Conservation (phyloP, 2,113 vertebrate genomes). For the Mustelus asterias region DNA sequence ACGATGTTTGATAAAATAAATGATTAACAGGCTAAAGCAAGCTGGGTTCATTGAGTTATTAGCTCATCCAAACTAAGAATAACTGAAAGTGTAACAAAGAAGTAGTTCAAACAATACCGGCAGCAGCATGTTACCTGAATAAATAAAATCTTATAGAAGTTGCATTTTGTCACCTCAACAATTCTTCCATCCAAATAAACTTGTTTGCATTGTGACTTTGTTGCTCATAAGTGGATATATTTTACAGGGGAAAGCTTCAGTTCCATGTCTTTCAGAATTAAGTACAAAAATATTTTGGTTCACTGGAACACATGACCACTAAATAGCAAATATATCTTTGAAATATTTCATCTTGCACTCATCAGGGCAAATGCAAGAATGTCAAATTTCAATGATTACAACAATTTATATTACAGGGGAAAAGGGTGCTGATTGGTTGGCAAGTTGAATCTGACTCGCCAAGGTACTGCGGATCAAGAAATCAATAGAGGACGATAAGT, state of each 20-base stretch:
- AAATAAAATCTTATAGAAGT: background rate
- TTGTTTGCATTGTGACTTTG: background rate
- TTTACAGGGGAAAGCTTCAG: background rate
- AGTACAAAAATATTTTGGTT: background rate
- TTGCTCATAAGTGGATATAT: background rate
- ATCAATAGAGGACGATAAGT: too few relatives aligned
- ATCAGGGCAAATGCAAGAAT: too few relatives aligned
- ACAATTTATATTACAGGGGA: too few relatives aligned
- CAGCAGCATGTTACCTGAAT: background rate
- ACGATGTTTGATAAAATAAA: background rate
- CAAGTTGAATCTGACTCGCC: too few relatives aligned
- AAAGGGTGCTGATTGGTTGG: too few relatives aligned
- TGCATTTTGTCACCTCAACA: background rate
- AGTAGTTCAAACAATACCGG: background rate
- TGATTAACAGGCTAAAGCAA: slow-evolving; percentile 4
- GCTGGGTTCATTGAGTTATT: background rate
- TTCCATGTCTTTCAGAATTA: background rate
- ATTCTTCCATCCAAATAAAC: background rate
- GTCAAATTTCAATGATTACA: too few relatives aligned
- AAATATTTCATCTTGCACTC: background rate
- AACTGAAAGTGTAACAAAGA: slow-evolving; percentile 10
- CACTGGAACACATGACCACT: background rate
- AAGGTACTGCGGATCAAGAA: too few relatives aligned
- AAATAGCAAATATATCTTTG: background rate
- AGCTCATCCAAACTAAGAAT: slow-evolving; percentile 1